phyloP scores from a whole-genome alignment of 2,888 invertebrate species.

The Hypolimnas misippus region DNA sequence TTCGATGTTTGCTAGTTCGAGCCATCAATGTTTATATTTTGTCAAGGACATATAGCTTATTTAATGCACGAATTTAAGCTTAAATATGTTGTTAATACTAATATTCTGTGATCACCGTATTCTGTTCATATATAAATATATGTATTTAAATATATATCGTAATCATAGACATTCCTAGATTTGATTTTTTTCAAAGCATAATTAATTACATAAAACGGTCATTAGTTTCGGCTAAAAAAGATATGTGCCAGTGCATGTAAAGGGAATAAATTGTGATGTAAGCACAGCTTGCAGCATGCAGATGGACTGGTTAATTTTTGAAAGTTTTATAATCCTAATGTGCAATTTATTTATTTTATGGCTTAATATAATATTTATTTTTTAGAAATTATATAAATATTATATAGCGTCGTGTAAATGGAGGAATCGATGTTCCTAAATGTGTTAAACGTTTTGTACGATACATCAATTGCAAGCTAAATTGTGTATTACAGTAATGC shows the following conservation, averaged over 20 bases:
- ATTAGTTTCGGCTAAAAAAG: slow-evolving; percentile 53
- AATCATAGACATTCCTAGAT: slow-evolving; percentile 77
- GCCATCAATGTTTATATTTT: slow-evolving; percentile 46
- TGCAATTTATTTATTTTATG: slow-evolving; percentile 82
- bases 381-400: slow-evolving; percentile 73
- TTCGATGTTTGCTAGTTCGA: slow-evolving; percentile 52
- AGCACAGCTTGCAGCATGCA: slow-evolving; percentile 70
- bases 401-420: slow-evolving; percentile 62
- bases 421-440: slow-evolving; percentile 79
- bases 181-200: slow-evolving; percentile 58
- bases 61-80: slow-evolving; percentile 52
- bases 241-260: slow-evolving; percentile 66
- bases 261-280: slow-evolving; percentile 46
- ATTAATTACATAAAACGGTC: slow-evolving; percentile 2
- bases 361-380: slow-evolving; percentile 81
- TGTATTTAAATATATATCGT: slow-evolving; percentile 49
- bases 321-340: slow-evolving; percentile 73
- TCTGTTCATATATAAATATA: slow-evolving; percentile 69
- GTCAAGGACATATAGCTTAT: slow-evolving; percentile 52
- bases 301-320: slow-evolving; percentile 64
- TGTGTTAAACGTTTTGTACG: slow-evolving; percentile 70
- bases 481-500: slow-evolving; percentile 74
- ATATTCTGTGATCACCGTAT: slow-evolving; percentile 74
- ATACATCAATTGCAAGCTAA: slow-evolving; percentile 66
- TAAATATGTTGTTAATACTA: slow-evolving; percentile 57